Conservation (phyloP, 2,888 invertebrate species). For the Rhingia rostrata region DNA sequence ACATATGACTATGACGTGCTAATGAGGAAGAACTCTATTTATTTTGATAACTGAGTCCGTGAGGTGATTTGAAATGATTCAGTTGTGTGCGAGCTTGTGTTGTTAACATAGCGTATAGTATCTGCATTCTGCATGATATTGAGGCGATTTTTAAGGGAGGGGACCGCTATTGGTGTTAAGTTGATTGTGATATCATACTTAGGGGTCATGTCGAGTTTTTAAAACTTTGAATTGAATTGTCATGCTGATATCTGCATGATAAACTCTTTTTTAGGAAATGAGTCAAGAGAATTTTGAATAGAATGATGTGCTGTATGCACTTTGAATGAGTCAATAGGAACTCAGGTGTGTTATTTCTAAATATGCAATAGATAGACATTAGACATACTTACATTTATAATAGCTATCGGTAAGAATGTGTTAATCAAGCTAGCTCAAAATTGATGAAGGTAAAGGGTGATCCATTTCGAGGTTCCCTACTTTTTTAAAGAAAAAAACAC, state of each 20-base stretch:
- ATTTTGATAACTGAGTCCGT: constrained; percentile 38
- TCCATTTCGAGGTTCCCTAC: no score
- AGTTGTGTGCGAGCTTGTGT: constrained; percentile 22
- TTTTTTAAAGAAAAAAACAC: no score
- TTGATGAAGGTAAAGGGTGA: no score
- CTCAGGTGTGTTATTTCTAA: no score
- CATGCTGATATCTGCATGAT: neutral
- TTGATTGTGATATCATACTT: constrained; percentile 16
- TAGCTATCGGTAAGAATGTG: no score
- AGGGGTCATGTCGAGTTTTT: neutral
- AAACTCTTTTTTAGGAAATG: neutral
- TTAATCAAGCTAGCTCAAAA: no score
- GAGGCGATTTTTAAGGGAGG: neutral
- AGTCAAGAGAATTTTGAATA: neutral
- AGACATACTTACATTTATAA: no score
- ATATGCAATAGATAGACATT: no score
- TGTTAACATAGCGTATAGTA: constrained; percentile 33
- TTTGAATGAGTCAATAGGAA: neutral
- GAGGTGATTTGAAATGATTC: constrained; percentile 26
- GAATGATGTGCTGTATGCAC: neutral
- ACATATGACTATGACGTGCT: constrained; percentile 45
- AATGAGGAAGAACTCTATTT: constrained; percentile 65
- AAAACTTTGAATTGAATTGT: neutral
- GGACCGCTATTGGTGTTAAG: constrained; percentile 33
- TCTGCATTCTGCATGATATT: neutral